Base-by-base conservation (phyloP, 2,888 invertebrate species). In the Drosophila bunnanda region DNA sequence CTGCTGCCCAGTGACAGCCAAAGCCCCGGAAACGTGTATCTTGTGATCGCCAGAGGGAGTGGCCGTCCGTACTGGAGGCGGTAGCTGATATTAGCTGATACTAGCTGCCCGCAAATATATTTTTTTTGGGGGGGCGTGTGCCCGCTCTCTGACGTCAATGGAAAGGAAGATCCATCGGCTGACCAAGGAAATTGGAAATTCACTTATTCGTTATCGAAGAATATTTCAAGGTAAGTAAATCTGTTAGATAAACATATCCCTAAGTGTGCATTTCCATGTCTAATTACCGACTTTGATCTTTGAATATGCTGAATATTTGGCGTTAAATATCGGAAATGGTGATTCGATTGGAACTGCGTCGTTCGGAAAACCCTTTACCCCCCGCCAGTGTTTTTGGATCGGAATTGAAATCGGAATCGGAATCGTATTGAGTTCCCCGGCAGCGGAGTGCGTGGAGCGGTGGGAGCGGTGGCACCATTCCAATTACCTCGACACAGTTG, bases 401-500 rank as follows among this genome's bases (percentile, higher is more conserved):
- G 55, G 38, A 36, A 58, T 58, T 36, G 28, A 10, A 53, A 59
- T 58, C 38, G 12, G 28, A 50, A 20, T 56, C 43, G 32, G 15
- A 43, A 43, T 28, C 44, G 46, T 22, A 53, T 22, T 53, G 32
- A 38, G 13, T 38, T 25, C 15, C 30, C n/a, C 15, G 52, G 22
- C 10, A 8, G 7, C 30, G 30, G 38, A 32, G 17, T 20, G 39
- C 13, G 20, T 32, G 22, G 52, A 38, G 48, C 48, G 48, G 48
- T 30, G 48, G 48, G 17, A 30, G 30, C 43, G 30, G 55, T 30
- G 46, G 32, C 46, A 32, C 38, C 39, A 25, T 66, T 66, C 39
- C 66, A 55, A 55, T 67, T 66, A 56, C 67, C 67, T 67, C 67
- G 67, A 67, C 67, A 67, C 48, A 67, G 56, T 67, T 67, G 67